Evolutionary conservation across 2,888 invertebrate genomes (phyloP).

Genomic region (Drosophila kuntzei): DNA sequence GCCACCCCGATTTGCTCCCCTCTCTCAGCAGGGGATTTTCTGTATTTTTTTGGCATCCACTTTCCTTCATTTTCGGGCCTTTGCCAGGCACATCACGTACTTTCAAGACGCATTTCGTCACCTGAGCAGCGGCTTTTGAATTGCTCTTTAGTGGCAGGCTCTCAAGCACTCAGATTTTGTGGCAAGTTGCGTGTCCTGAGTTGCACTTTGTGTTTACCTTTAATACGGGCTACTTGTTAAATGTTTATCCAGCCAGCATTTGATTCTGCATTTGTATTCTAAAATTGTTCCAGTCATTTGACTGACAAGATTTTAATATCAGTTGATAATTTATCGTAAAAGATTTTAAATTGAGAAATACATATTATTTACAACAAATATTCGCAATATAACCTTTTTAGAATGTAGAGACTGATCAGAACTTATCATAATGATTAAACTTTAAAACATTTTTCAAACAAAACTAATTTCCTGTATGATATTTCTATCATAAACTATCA

Average conservation of each 20-base stretch:
- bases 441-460: too few relatives aligned
- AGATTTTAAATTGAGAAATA: constrained; percentile 10
- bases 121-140: constrained; percentile 58
- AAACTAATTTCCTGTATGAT: too few relatives aligned
- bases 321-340: neutral
- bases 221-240: neutral
- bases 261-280: constrained; percentile 4
- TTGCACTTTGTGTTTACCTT: constrained; percentile 6
- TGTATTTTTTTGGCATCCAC: constrained; percentile 27
- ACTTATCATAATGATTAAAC: too few relatives aligned
- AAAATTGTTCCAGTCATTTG: neutral
- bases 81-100: constrained; percentile 72
- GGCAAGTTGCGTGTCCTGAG: neutral
- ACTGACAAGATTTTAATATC: neutral
- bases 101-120: constrained; percentile 74
- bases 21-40: constrained; percentile 16
- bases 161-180: constrained; percentile 13
- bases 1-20: constrained; percentile 24
- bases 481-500: too few relatives aligned
- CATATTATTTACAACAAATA: too few relatives aligned
- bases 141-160: constrained; percentile 41
- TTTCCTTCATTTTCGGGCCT: constrained; percentile 47
- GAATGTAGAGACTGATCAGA: neutral
- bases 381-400: neutral
- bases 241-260: neutral